Evolutionary conservation across 2,113 vertebrate genomes (phyloP), one percentile per base, ranked within the genome.

Genomic region (Calidris pygmaea): DNA sequence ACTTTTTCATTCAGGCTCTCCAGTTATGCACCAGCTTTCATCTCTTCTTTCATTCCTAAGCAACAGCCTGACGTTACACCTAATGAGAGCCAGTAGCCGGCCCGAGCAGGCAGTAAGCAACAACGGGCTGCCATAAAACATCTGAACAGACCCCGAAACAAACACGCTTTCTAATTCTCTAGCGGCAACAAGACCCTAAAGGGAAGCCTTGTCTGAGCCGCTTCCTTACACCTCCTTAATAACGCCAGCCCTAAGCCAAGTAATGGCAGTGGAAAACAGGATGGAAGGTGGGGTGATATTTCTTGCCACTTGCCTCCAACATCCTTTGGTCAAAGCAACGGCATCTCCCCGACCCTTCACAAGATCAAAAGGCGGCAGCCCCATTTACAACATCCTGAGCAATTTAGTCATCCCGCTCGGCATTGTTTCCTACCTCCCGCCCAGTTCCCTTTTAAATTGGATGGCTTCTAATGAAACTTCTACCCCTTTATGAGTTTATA

Each of bases 341-440:
- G 82, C 48, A 94, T 95, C 68, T 94, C 94, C 37, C 5, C 27
- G 18, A 89, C 87, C 88, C 94, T 88, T 94, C 82, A 55, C 73
- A 75, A 97, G 97, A 98, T 98, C 98, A 98, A 98, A 98, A 96
- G 96, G 85, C 87, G 0, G 93, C 92, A 81, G 92, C 95, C 90
- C 80, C 63, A 83, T 98, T 98, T 98, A 98, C 96, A 97, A 97
- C 97, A 98, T 98, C 98, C 98, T 97, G 97, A 97, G 97, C 94
- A 97, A 97, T 96, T 96, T 82, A 71, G 93, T 91, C 96, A 94
- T 98, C 97, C 82, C 90, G 72, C 93, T 87, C 93, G 3, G 92
- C 84, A 94, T 75, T 93, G 95, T 94, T 98, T 97, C 97, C 96
- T 95, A 96, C 95, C 94, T 93, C 90, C 89, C 4, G 87, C 96